Evolutionary conservation across 92 coral and sea anemone genomes (phyloP).

Genomic region (Zoanthus solanderi): DNA sequence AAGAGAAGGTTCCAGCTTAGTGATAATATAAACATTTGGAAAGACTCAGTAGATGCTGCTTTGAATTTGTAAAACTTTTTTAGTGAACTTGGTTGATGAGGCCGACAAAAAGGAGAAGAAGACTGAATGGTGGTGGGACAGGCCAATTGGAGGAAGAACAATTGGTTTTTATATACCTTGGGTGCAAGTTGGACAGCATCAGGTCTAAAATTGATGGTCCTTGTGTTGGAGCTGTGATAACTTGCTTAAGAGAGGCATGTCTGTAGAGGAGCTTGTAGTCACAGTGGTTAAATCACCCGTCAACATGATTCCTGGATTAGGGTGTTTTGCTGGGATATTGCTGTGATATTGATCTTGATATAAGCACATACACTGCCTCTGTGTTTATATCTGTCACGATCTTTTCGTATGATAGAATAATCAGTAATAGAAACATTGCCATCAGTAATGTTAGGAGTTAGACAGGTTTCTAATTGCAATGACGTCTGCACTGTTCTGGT

Average conservation of each 20-base stretch:
- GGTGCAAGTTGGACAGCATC: conserved; percentile 51
- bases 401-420: no score
- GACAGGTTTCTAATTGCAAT: conserved; percentile 39
- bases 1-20: conserved; percentile 44
- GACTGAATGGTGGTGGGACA: conserved; percentile 51
- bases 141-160: conserved; percentile 45
- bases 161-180: conserved; percentile 33
- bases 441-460: conserved; percentile 21
- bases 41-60: conserved; percentile 27
- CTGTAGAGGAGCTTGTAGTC: conserved; percentile 45
- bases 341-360: no score
- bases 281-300: conserved; percentile 53
- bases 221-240: conserved; percentile 38
- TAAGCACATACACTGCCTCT: no score
- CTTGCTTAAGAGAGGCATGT: conserved; percentile 51
- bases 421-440: neutral
- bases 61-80: conserved; percentile 42
- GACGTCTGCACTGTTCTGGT: conserved; percentile 29
- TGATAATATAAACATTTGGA: conserved; percentile 19
- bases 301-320: conserved; percentile 46
- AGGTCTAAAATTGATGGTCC: conserved; percentile 41
- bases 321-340: conserved; percentile 3
- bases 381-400: no score
- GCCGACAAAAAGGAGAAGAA: conserved; percentile 47
- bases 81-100: conserved; percentile 32